phyloP scores from a whole-genome alignment of 2,797 vertebrate species.

The Pogoniulus pusillus region DNA sequence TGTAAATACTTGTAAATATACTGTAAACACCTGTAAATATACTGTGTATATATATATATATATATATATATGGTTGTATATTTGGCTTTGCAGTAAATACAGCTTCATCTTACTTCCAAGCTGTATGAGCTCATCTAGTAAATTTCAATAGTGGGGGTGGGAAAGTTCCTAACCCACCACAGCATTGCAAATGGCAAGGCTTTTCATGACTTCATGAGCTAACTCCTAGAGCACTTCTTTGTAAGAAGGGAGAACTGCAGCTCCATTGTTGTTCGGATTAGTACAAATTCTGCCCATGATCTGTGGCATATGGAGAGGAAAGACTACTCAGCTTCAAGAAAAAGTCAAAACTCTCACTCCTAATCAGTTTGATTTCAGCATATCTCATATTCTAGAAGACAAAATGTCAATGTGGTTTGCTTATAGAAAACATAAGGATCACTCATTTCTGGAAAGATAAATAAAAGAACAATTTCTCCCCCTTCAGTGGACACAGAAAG shows the following conservation, averaged over 20 bases:
- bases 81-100: no score
- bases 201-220: neutral
- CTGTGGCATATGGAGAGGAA: neutral
- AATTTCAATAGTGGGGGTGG: no score
- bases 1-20: no score
- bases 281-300: neutral
- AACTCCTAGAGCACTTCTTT: neutral
- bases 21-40: no score
- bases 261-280: neutral
- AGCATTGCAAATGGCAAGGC: neutral
- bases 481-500: neutral
- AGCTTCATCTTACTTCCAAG: no score
- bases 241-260: neutral
- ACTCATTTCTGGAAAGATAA: neutral
- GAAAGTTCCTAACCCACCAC: no score
- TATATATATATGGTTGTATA: no score
- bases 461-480: neutral
- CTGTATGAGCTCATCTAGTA: no score
- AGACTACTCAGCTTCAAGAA: neutral
- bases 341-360: neutral
- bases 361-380: neutral
- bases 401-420: neutral
- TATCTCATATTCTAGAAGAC: neutral
- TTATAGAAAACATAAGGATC: neutral
- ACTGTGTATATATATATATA: no score